Base-by-base conservation (phyloP, 2,888 invertebrate genomes). In the Dryobotodes eremita region DNA sequence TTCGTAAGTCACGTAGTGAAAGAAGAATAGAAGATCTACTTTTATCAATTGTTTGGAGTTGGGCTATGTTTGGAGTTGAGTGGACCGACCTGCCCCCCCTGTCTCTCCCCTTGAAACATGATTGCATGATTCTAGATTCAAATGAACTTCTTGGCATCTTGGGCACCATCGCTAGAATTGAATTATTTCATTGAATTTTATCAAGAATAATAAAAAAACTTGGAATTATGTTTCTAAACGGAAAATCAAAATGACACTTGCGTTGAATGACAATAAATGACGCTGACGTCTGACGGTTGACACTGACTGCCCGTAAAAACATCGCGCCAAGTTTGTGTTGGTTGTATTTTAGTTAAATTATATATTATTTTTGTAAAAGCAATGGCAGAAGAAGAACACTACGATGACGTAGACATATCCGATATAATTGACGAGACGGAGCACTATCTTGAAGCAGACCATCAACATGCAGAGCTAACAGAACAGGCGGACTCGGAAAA, bases 341-440 rank as follows among this genome's bases (percentile, higher is more conserved):
- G 26, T 55, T 55, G 36, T 68, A n/a, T 26, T 55, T 7, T 48
- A 11, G 1, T 48, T 15, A 26, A n/a, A 5, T 31, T n/a, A 15
- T 50, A 26, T 10, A 55, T 23, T 20, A 61, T 46, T 66, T 15
- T 46, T 55, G 15, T 55, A 72, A 66, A 42, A 83, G 88, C 59
- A 61, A 96, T 96, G 96, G 90, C 94, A 66, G 96, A 96, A 83
- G 95, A 94, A 81, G 94, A 95, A 61, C 90, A 92, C 69, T 95
- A 92, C 80, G 92, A 94, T 46, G 95, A 95, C 31, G 89, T 95
- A 10, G 94, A 96, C 80, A 92, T 96, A 89, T 93, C 95, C 2
- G 95, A 95, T 72, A 92, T 95, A 64, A 92, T 96, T 62, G 95
- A 96, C 50, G 94, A 96, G 62, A 91, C 94, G 0, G 96, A 96